Conservation (phyloP, 2,888 invertebrate species). For the Dilophus febrilis region DNA sequence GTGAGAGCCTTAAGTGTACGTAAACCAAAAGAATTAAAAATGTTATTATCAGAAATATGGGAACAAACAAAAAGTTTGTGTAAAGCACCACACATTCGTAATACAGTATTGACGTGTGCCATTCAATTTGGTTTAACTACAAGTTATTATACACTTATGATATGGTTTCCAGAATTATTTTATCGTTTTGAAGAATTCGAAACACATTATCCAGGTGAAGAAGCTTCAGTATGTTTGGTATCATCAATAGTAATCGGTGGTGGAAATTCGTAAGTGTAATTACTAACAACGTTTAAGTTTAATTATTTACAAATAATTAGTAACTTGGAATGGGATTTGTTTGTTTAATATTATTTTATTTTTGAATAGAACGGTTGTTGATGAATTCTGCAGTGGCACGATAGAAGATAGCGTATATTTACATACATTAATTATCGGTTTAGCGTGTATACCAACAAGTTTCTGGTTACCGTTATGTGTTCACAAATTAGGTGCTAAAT, state of each 20-base stretch:
- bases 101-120: slow-evolving; percentile 57
- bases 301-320: not conserved
- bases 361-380: not conserved
- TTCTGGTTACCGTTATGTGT: slow-evolving; percentile 63
- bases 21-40: slow-evolving; percentile 53
- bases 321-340: not conserved
- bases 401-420: slow-evolving; percentile 51
- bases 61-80: slow-evolving; percentile 56
- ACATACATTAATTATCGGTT: slow-evolving; percentile 61
- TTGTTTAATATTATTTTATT: not conserved
- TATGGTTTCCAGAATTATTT: slow-evolving; percentile 85
- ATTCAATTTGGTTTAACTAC: slow-evolving; percentile 72
- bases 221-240: slow-evolving; percentile 61
- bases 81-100: slow-evolving; percentile 54
- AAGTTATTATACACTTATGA: slow-evolving; percentile 80
- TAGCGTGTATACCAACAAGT: slow-evolving; percentile 66
- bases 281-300: not conserved
- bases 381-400: slow-evolving; percentile 35
- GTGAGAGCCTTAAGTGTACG: slow-evolving; percentile 50
- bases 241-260: slow-evolving; percentile 42
- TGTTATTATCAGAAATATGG: slow-evolving; percentile 53
- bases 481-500: slow-evolving; percentile 58
- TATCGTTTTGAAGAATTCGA: slow-evolving; percentile 66
- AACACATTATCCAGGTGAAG: slow-evolving; percentile 41
- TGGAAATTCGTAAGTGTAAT: slow-evolving; percentile 16